These are phyloP conservation scores for Puntigrus tetrazona DNA, from an alignment of 2,113 vertebrate species.

Conservation along the genomic window DNA sequence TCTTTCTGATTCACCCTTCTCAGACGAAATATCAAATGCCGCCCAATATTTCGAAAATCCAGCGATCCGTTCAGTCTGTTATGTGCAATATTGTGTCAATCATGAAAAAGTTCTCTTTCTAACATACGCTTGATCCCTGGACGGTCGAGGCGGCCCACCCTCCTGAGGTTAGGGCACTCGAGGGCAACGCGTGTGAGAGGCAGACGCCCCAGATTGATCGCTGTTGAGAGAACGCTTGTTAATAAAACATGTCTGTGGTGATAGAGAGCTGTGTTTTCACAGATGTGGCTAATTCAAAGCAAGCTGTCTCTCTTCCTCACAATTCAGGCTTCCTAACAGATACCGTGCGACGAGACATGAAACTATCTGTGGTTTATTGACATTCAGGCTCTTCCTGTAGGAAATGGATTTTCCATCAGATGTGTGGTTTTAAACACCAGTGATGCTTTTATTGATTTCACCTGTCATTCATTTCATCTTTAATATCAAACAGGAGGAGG, in stretches of 20 bases:
- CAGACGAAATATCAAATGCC: not conserved
- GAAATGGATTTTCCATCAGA: conserved; percentile 29
- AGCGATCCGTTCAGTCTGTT: not conserved
- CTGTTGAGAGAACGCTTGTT: conserved; percentile 55
- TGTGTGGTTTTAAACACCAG: not conserved
- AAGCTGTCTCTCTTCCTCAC: conserved; percentile 41
- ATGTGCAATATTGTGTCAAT: not conserved
- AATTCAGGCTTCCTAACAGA: conserved; percentile 52
- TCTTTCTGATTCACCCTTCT: not conserved
- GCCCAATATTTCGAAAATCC: not conserved
- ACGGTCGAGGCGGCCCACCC: not conserved
- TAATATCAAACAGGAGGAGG: not conserved
- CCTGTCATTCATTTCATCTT: not conserved
- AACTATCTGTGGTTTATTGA: conserved; percentile 13
- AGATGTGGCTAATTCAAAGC: conserved; percentile 67
- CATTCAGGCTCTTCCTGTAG: conserved; percentile 17
- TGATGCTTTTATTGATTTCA: not conserved
- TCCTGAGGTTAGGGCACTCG: not conserved
- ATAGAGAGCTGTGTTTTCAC: conserved; percentile 66
- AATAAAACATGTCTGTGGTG: conserved; percentile 65
- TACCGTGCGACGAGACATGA: not conserved
- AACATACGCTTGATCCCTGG: conserved; percentile 1
- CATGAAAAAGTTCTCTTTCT: conserved; percentile 1
- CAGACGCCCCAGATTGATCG: conserved; percentile 29
- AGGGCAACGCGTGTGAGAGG: conserved; percentile 20